Evolutionary conservation across 2,113 vertebrate species (phyloP).

Genomic region (Tragelaphus buxtoni): DNA sequence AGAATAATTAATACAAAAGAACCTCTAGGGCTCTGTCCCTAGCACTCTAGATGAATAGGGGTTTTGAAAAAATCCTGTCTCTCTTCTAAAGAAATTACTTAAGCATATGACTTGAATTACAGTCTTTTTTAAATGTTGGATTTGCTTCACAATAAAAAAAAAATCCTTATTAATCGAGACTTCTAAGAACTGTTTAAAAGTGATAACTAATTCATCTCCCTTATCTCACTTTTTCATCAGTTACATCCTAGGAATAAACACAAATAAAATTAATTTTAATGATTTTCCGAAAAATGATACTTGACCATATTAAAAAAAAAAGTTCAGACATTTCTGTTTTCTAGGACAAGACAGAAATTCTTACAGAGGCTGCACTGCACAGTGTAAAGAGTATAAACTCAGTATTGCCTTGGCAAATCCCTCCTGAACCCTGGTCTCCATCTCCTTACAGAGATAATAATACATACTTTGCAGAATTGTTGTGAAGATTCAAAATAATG

Average conservation of each 20-base stretch:
- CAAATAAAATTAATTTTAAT: conserved; percentile 50
- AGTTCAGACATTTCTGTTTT: conserved; percentile 24
- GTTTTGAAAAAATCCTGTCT: background rate
- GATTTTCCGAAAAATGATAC: conserved; percentile 22
- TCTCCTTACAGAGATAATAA: background rate
- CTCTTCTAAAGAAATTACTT: conserved; percentile 30
- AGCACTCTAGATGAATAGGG: background rate
- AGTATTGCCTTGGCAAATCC: background rate
- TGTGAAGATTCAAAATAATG: background rate
- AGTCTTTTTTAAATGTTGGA: background rate
- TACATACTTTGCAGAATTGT: background rate
- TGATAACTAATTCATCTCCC: conserved; percentile 2
- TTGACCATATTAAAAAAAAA: conserved; percentile 30
- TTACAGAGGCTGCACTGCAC: background rate
- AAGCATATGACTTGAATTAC: conserved; percentile 22
- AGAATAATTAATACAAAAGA: background rate
- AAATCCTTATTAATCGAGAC: conserved; percentile 27
- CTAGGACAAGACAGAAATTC: conserved; percentile 21
- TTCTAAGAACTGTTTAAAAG: conserved; percentile 29
- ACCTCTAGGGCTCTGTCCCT: background rate
- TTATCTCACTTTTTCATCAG: conserved; percentile 49
- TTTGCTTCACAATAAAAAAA: conserved; percentile 37
- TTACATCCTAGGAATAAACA: conserved; percentile 50
- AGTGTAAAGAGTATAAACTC: background rate
- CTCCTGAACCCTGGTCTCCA: background rate